Evolutionary conservation across 2,113 vertebrate species (phyloP), one percentile per base, ranked within the genome.

Genomic region (Panthera uncia): DNA sequence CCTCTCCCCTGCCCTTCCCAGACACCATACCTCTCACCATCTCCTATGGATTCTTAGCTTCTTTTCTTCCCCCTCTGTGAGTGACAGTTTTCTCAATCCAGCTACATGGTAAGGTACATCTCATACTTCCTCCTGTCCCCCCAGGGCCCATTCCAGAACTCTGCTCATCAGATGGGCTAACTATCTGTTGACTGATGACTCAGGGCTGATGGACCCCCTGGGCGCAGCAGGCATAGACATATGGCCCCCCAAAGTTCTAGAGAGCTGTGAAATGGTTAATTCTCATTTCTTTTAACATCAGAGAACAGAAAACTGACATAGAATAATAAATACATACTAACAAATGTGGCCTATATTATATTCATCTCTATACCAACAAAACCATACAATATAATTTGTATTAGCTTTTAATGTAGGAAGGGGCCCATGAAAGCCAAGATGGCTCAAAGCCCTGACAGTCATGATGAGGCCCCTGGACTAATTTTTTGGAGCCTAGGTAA

Each of bases 21-120:
- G 10, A 27, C 0, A 23, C 7, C 0, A 0, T 0, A 18, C 4
- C 1, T 33, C 13, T 41, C 84, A 0, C 79, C 52, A 38, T 4
- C 68, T 50, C 7, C 1, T 14, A 4, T 1, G 2, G 14, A 15
- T 18, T 16, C 55, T 89, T 8, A 57, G 50, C 66, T 33, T 65
- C 86, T 83, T 66, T n/a, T 48, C 86, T 86, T 61, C 29, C 16
- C 4, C 2, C 13, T 81, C 69, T 87, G 0, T 11, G 11, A 55
- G 31, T 76, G 16, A 52, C 48, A 66, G 4, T 80, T 57, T 38
- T 48, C 55, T 84, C 25, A 25, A 15, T 45, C 25, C 23, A 36
- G 1, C 18, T 13, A 12, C 48, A 7, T 31, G 13, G 16, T 29
- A 38, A 36, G 36, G 55, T 29, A 9, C 36, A 1, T 19, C 85